Evolutionary conservation across 2,797 vertebrate species (phyloP).

Genomic region (Apogon hyalosoma): DNA sequence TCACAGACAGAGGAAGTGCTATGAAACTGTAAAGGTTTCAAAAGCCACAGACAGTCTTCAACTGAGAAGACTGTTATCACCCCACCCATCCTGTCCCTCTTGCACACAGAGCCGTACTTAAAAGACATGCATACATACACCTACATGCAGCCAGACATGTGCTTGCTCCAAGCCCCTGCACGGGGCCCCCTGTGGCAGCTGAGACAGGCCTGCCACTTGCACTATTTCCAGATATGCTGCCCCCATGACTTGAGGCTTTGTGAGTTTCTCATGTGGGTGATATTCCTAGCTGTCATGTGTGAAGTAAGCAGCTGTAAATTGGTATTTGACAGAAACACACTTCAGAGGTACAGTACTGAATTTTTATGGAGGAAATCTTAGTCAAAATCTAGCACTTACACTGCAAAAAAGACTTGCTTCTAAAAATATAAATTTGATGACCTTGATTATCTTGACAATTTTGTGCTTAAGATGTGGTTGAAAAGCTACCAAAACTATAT

Average conservation of each 20-base stretch:
- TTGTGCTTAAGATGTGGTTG: too few species aligned
- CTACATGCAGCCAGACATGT: conserved; percentile 40
- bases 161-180: conserved; percentile 32
- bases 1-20: conserved; percentile 73
- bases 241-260: conserved; percentile 59
- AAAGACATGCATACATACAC: conserved; percentile 39
- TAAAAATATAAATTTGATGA: too few species aligned
- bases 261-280: conserved; percentile 50
- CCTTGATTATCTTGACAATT: too few species aligned
- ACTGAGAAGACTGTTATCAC: conserved; percentile 64
- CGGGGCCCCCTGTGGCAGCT: conserved; percentile 51
- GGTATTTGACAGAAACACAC: conserved; percentile 15
- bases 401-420: too few species aligned
- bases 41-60: conserved; percentile 58
- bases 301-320: conserved; percentile 23
- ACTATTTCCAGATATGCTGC: conserved; percentile 46
- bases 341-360: conserved; percentile 15
- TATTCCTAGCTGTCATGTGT: conserved; percentile 50
- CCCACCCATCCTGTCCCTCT: conserved; percentile 74
- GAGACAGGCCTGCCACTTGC: conserved; percentile 43
- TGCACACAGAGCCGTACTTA: conserved; percentile 22
- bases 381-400: too few species aligned
- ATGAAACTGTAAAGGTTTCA: conserved; percentile 58
- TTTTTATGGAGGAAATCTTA: not conserved
- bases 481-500: too few species aligned